A percentile compares a stretch with the other conserved stretches of the same genome.
Evolutionary conservation across 2,113 vertebrate species (phyloP).

Genomic region (Eolophus roseicapilla): DNA sequence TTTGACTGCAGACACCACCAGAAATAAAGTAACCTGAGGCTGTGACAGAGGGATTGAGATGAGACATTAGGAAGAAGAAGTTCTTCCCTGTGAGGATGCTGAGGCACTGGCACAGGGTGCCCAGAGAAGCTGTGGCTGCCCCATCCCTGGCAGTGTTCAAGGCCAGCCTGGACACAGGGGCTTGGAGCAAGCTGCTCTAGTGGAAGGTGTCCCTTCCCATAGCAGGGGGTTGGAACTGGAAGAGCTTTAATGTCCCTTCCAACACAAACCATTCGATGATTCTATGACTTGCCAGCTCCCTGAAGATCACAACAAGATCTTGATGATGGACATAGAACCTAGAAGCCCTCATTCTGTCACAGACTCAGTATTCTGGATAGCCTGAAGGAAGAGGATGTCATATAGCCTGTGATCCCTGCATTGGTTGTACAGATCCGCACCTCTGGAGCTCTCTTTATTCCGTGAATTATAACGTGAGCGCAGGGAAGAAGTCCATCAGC

Average conservation of each 20-base stretch:
- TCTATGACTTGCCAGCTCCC: not conserved
- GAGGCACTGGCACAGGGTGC: not conserved
- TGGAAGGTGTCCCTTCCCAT: not conserved
- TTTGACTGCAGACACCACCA: not conserved
- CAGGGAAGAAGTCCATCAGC: not conserved
- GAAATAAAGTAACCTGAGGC: fast-evolving
- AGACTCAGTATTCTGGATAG: too few relatives aligned
- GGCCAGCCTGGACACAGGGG: too few relatives aligned
- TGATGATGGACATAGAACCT: fast-evolving
- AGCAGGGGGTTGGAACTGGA: not conserved
- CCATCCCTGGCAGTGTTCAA: too few relatives aligned
- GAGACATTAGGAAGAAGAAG: too few relatives aligned
- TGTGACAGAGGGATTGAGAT: not conserved
- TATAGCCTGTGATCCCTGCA: not conserved
- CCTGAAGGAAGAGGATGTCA: not conserved
- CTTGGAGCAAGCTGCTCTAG: not conserved
- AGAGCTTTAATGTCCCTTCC: not conserved
- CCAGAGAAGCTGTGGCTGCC: not conserved
- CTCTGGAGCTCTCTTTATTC: not conserved
- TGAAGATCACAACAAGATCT: not conserved
- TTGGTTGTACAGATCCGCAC: fast-evolving
- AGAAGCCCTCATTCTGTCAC: not conserved
- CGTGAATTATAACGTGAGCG: fast-evolving
- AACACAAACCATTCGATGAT: not conserved
- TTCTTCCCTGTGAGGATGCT: not conserved